A percentile compares a stretch with the other conserved stretches of the same genome.
Conservation (phyloP, 2,113 vertebrate species). For the Ictalurus punctatus region DNA sequence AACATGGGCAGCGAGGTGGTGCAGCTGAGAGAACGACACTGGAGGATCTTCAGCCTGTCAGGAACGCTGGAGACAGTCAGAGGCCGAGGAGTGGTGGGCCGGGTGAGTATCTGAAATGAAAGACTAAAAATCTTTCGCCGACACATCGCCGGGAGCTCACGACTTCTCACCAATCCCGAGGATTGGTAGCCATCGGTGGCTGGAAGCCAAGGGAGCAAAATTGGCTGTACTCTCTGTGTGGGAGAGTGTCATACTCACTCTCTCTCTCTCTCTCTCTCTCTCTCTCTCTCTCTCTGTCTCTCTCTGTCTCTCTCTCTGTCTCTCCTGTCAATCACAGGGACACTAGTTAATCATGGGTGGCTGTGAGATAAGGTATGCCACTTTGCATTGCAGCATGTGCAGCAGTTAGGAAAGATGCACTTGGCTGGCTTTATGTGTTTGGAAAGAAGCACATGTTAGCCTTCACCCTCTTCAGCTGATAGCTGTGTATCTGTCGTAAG, state of each 20-base stretch:
- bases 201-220: neutral
- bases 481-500: neutral
- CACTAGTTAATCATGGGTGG: neutral
- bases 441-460: neutral
- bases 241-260: neutral
- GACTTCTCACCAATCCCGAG: neutral
- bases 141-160: neutral
- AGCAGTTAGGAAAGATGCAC: neutral
- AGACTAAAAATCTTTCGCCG: neutral
- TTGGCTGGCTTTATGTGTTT: neutral
- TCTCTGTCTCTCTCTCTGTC: too few species aligned
- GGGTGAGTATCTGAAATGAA: constrained; percentile 68
- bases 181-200: neutral
- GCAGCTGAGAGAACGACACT: constrained; percentile 86
- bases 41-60: constrained; percentile 88
- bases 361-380: neutral
- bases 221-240: neutral
- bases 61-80: constrained; percentile 86
- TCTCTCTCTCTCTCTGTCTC: too few species aligned
- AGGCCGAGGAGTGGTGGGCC: constrained; percentile 84
- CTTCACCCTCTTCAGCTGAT: neutral
- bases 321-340: neutral
- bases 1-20: constrained; percentile 85
- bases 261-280: too few species aligned
- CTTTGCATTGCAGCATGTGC: neutral